These are phyloP conservation scores for Chrysaora quinquecirrha DNA, from an alignment of 30 jellyfish, hydroid and myxozoan genomes.

Conservation along the genomic window DNA sequence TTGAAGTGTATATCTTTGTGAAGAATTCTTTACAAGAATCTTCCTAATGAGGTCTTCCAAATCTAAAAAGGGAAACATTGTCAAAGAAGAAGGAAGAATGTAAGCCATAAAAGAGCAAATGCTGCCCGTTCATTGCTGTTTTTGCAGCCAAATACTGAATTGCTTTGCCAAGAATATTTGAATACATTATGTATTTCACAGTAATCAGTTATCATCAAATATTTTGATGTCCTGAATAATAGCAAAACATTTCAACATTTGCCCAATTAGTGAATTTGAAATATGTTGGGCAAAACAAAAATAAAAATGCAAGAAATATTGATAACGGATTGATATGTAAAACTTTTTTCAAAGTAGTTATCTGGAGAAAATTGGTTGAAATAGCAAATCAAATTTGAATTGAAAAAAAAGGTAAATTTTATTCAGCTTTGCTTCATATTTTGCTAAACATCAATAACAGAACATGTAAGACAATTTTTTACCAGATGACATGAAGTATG, in stretches of 20 bases:
- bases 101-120: too few relatives aligned
- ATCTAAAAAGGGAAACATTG: slow-evolving; percentile 29
- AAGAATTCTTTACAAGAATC: slow-evolving; percentile 82
- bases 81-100: not conserved
- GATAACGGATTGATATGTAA: not conserved
- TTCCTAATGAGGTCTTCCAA: slow-evolving; percentile 85
- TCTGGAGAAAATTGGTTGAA: too few relatives aligned
- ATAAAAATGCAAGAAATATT: not conserved
- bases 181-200: not conserved
- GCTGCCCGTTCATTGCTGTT: not conserved
- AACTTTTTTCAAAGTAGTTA: not conserved
- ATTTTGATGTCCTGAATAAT: not conserved
- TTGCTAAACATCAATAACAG: too few relatives aligned
- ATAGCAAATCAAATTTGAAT: too few relatives aligned
- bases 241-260: too few relatives aligned
- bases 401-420: too few relatives aligned
- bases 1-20: slow-evolving; percentile 80
- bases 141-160: not conserved
- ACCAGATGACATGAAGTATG: slow-evolving; percentile 97
- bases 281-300: not conserved
- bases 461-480: not conserved
- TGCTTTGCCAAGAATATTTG: not conserved
- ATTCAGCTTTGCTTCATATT: not conserved
- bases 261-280: too few relatives aligned
- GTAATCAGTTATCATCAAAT: not conserved